Evolutionary conservation across 2,113 vertebrate species (phyloP).

Genomic region (Hemiprocne comata): DNA sequence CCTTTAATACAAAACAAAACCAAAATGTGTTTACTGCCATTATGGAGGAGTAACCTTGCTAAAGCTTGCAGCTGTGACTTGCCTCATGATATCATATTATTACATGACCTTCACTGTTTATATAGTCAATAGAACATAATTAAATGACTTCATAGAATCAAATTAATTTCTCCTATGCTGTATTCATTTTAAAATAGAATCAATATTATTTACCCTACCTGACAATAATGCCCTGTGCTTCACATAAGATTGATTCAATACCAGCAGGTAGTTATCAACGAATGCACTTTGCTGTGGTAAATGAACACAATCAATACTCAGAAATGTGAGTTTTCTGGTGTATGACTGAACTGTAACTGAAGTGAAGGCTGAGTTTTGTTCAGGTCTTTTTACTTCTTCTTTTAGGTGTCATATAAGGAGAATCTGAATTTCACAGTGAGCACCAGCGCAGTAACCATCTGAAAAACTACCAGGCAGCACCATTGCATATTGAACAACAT

Average conservation of each 20-base stretch:
- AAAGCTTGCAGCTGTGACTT: neutral
- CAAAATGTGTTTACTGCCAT: neutral
- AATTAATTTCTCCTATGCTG: slow-evolving; percentile 50
- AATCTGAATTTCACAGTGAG: neutral
- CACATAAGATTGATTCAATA: slow-evolving; percentile 63
- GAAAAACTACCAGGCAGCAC: neutral
- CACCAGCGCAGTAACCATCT: neutral
- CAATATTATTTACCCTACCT: slow-evolving; percentile 62
- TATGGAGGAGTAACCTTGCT: neutral
- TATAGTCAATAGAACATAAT: slow-evolving; percentile 12
- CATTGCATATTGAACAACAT: neutral
- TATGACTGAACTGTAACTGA: slow-evolving; percentile 29
- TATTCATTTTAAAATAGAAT: slow-evolving; percentile 59
- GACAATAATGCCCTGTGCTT: slow-evolving; percentile 21
- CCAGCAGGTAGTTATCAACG: slow-evolving; percentile 70
- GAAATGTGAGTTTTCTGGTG: slow-evolving; percentile 37
- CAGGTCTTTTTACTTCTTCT: neutral
- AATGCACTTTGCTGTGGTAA: slow-evolving; percentile 62
- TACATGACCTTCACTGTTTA: slow-evolving; percentile 5
- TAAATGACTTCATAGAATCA: slow-evolving; percentile 54
- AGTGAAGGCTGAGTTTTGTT: neutral
- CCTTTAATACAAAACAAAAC: neutral
- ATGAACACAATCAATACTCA: slow-evolving; percentile 59
- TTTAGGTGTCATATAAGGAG: neutral
- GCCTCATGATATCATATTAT: slow-evolving; percentile 26